These are phyloP conservation scores for Aselliscus stoliczkanus DNA, from an alignment of 2,797 vertebrate genomes.

Conservation along the genomic window DNA sequence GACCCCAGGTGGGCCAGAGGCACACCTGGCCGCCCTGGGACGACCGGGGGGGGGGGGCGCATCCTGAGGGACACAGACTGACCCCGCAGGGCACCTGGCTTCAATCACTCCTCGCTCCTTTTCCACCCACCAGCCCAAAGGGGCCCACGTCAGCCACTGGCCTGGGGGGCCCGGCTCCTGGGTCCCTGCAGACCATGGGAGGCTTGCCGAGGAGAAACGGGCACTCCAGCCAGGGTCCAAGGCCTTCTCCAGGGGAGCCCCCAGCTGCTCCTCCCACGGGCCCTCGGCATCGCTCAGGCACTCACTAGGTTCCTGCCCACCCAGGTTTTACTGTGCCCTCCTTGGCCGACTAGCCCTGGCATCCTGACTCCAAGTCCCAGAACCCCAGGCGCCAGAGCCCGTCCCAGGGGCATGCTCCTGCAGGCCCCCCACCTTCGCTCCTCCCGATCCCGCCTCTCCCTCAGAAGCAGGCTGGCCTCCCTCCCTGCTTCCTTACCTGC, in stretches of 20 bases:
- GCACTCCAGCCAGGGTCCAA: not conserved
- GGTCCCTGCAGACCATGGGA: too few relatives aligned
- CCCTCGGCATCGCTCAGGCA: not conserved
- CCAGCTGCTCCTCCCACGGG: not conserved
- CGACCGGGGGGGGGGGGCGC: fast-evolving
- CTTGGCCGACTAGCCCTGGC: not conserved
- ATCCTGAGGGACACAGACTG: fast-evolving
- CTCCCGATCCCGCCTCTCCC: not conserved
- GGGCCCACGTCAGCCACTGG: too few relatives aligned
- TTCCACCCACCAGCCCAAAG: not conserved
- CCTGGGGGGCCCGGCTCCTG: too few relatives aligned
- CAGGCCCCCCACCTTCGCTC: not conserved
- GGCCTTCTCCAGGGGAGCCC: not conserved
- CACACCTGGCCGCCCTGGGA: not conserved
- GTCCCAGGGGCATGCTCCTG: not conserved
- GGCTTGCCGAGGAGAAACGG: not conserved
- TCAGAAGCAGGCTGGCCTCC: too few relatives aligned
- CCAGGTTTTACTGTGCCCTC: not conserved
- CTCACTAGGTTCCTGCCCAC: fast-evolving
- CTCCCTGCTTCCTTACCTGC: not conserved
- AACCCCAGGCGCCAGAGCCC: not conserved
- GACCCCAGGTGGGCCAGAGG: not conserved
- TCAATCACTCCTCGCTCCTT: fast-evolving
- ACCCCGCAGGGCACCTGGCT: not conserved
- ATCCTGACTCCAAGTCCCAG: not conserved